Conservation (phyloP, 92 coral and sea anemone species). For the Hydrozoanthus gracilis region DNA sequence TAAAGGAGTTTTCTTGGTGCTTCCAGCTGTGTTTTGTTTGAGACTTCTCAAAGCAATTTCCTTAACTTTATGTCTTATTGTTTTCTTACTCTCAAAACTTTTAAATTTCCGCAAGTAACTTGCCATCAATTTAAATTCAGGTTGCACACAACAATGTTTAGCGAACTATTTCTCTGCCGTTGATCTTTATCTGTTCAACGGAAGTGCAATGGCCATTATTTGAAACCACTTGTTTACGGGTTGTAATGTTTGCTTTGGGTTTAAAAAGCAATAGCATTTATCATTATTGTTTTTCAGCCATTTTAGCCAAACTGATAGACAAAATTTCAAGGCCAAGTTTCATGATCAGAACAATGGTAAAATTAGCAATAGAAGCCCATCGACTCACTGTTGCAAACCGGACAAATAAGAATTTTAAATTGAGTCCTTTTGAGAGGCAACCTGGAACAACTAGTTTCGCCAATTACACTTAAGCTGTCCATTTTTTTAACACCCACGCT, state of each 20-base stretch:
- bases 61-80: conserved; percentile 4
- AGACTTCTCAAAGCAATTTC: not conserved
- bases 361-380: too few species aligned
- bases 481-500: too few species aligned
- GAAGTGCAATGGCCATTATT: not conserved
- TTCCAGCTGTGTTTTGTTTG: not conserved
- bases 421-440: too few species aligned
- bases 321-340: not conserved
- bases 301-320: not conserved
- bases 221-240: not conserved
- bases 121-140: not conserved
- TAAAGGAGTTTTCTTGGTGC: not conserved
- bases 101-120: not conserved
- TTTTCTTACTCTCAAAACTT: not conserved
- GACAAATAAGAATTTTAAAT: too few species aligned
- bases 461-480: too few species aligned
- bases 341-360: not conserved
- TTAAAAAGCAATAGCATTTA: not conserved
- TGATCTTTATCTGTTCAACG: not conserved
- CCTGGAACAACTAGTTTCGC: too few species aligned
- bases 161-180: not conserved
- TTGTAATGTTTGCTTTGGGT: not conserved
- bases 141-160: not conserved
- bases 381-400: too few species aligned
- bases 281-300: not conserved